Base-by-base conservation (phyloP, 2,888 invertebrate species). In the Panorpa germanica region DNA sequence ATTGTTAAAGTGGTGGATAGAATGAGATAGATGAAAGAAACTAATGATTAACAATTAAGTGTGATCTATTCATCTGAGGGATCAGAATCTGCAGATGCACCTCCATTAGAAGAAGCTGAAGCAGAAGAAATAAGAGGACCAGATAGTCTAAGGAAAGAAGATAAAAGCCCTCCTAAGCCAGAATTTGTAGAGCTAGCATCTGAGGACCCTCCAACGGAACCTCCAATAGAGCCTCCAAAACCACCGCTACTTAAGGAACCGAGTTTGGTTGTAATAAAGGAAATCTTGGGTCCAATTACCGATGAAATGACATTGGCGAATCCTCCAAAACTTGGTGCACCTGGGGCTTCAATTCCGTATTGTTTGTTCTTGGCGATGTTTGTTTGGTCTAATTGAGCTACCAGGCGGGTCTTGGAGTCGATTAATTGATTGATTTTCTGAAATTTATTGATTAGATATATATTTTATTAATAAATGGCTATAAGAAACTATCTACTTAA, bases 371-470 rank as follows among this genome's bases (percentile, higher is more conserved):
- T 70, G 43, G 65, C 73, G 41, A 75, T 67, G 53, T 81, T 82
- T 39, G 69, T 53, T 29, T 61, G 63, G 52, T 82, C 81, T 46
- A 81, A 52, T 28, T 66, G 65, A 32, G 65, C 61, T 35, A 82
- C 60, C 41, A 72, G 65, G 18, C 65, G 63, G 21, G 78, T 81
- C 55, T 81, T 81, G 29, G 77, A 68, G 45, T 82, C 81, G 54
- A 82, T 63, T 53, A 80, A 64, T 38, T 72, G 70, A 57, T 81
- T 78, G 59, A 81, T 65, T 73, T 81, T 81, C 81, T 81, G 63
- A 38, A 64, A 13, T 6, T 3, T 25, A 16, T 19, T 22, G 26
- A 28, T 20, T 22, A 23, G 9, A 20, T 15, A 12, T 19, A 24
- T 34, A 17, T 25, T 14, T 31, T 14, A 20, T 25, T 15, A 12